phyloP scores from a whole-genome alignment of 2,888 invertebrate genomes.

The Chrysolina haemoptera region DNA sequence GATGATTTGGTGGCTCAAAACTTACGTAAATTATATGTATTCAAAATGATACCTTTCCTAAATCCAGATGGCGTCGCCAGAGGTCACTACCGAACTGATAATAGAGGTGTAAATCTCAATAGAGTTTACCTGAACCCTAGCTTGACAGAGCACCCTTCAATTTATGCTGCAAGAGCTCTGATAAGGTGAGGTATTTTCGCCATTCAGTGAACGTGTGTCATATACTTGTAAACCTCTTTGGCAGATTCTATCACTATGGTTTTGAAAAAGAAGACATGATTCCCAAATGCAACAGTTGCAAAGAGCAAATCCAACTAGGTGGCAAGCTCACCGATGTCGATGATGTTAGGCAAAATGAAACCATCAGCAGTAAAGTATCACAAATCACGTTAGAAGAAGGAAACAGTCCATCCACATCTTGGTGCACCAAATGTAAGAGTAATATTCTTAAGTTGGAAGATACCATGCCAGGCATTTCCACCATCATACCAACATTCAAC shows the following conservation, averaged over 20 bases:
- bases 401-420: constrained; percentile 58
- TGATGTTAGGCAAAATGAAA: constrained; percentile 54
- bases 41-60: constrained; percentile 91
- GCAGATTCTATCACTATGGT: constrained; percentile 80
- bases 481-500: constrained; percentile 68
- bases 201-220: background rate
- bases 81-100: constrained; percentile 91
- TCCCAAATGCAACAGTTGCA: constrained; percentile 55
- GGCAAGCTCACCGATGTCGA: constrained; percentile 45
- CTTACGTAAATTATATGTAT: constrained; percentile 84
- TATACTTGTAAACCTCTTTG: constrained; percentile 25
- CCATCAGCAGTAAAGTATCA: constrained; percentile 64
- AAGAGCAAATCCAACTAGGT: constrained; percentile 38
- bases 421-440: constrained; percentile 72
- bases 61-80: constrained; percentile 93
- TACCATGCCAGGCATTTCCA: constrained; percentile 70
- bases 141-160: constrained; percentile 82
- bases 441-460: constrained; percentile 69
- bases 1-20: constrained; percentile 83
- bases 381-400: constrained; percentile 66
- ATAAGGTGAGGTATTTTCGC: constrained; percentile 70
- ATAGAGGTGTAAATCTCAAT: constrained; percentile 90
- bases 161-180: constrained; percentile 87
- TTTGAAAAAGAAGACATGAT: constrained; percentile 74
- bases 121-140: constrained; percentile 88